Base-by-base conservation (phyloP, 2,113 vertebrate species). In the Otocyon megalotis region DNA sequence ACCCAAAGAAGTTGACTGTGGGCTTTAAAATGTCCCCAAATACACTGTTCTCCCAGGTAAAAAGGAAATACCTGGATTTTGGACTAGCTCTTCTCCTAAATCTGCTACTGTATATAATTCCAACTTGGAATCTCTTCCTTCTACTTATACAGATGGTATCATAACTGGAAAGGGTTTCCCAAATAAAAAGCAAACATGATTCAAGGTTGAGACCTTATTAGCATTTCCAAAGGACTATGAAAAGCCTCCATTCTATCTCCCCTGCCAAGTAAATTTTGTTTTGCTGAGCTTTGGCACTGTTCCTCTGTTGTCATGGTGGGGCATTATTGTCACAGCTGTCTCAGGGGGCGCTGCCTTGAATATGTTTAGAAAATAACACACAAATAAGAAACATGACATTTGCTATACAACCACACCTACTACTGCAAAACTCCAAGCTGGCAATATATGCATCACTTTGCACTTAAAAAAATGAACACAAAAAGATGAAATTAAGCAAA, bases 191-290 rank as follows among this genome's bases (percentile, higher is more conserved):
- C 89, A 97, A 98, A 97, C 97, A 97, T 15, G 93, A 90, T 96
- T 97, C 88, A 97, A 97, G 93, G 98, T 97, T 97, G 96, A 97
- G 95, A 95, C 97, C 82, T 96, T 97, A 97, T 98, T 98, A 98
- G 91, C 91, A 98, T 99, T 98, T 98, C 97, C 93, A 98, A 97
- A 97, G 97, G 96, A 87, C 97, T 90, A 84, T 97, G 93, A 95
- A 97, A 98, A 95, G 58, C 80, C 96, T 94, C 97, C 79, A 54
- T 90, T 97, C 85, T 98, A 69, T 56, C 88, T 84, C 76, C 95
- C 35, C 14, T 95, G 97, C 97, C 98, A 98, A 94, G 50, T 88
- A 98, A 97, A 97, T 97, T 94, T 93, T 94, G 53, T 98, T 98
- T 97, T 96, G 74, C 96, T 97, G 86, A 98, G 97, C 96, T 92